phyloP scores from a whole-genome alignment of 2,888 invertebrate genomes.

The Therioaphis trifolii region DNA sequence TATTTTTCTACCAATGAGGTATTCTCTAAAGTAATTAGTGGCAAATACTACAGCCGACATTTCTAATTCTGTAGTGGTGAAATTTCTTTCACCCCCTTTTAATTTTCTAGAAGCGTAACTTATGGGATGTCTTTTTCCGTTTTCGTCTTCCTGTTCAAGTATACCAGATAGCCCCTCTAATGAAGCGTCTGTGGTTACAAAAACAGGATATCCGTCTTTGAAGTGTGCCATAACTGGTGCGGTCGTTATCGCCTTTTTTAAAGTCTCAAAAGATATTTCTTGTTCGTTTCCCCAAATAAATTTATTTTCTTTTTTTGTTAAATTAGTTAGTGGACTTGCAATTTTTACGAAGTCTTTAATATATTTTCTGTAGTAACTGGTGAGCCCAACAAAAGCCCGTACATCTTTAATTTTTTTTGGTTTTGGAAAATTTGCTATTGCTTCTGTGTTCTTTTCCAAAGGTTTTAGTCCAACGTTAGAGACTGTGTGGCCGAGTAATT shows the following conservation, averaged over 20 bases:
- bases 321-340: too few species aligned
- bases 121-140: conserved; percentile 11
- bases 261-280: conserved; percentile 1
- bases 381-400: too few species aligned
- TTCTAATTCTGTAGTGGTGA: not conserved
- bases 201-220: not conserved
- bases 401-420: too few species aligned
- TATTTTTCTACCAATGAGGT: conserved; percentile 19
- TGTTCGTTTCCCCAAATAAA: not conserved
- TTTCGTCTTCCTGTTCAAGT: conserved; percentile 28
- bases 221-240: not conserved
- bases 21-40: conserved; percentile 26
- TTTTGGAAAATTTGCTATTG: too few species aligned
- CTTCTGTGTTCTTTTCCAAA: too few species aligned
- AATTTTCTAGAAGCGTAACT: not conserved
- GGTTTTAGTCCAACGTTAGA: too few species aligned
- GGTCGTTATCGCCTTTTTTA: conserved; percentile 4
- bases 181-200: not conserved
- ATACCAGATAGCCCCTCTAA: conserved; percentile 38
- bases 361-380: too few species aligned
- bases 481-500: too few species aligned
- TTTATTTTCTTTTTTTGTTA: conserved; percentile 9
- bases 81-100: conserved; percentile 16
- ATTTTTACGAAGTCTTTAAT: too few species aligned
- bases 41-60: conserved; percentile 6